Percentiles rank a stretch among this genome's conserved stretches.
Conservation (phyloP, 2,113 vertebrate genomes). For the Centropristis striata region DNA sequence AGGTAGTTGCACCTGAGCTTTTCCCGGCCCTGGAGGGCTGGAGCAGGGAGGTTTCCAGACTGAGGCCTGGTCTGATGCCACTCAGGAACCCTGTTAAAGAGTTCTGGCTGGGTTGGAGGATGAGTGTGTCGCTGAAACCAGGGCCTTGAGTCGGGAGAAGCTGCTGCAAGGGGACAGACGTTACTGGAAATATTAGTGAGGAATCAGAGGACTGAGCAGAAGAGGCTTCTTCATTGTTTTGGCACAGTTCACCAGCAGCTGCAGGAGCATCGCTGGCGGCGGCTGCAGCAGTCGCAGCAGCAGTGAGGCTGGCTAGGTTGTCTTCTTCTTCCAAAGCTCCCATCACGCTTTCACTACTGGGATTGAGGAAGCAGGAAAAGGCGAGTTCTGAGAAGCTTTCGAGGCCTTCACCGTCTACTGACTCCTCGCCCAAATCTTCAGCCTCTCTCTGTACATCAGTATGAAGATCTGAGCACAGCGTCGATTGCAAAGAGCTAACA, state of each 20-base stretch:
- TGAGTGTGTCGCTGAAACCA: conserved; percentile 90
- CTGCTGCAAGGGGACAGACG: conserved; percentile 75
- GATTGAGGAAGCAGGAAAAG: conserved; percentile 80
- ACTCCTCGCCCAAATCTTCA: conserved; percentile 49
- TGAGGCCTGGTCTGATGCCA: conserved; percentile 85
- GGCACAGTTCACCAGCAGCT: conserved; percentile 80
- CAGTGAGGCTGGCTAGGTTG: conserved; percentile 69
- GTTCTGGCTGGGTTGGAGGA: conserved; percentile 89
- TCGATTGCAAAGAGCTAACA: conserved; percentile 44
- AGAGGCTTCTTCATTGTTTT: conserved; percentile 80
- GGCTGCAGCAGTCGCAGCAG: conserved; percentile 79
- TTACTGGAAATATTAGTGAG: conserved; percentile 76
- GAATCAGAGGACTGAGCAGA: conserved; percentile 78
- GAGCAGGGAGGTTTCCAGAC: conserved; percentile 86
- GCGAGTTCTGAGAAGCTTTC: conserved; percentile 77
- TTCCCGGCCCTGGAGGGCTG: conserved; percentile 71
- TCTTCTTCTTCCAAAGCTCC: conserved; percentile 69
- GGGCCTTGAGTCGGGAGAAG: conserved; percentile 83
- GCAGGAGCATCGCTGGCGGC: conserved; percentile 85
- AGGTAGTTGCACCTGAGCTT: conserved; percentile 81
- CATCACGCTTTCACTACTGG: conserved; percentile 61
- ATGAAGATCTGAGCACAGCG: conserved; percentile 56
- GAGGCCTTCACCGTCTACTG: conserved; percentile 58
- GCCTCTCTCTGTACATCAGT: conserved; percentile 19
- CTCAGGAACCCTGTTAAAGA: conserved; percentile 73